Base-by-base conservation (phyloP, 1,140 invertebrate species). In the Odontomachus brunneus region DNA sequence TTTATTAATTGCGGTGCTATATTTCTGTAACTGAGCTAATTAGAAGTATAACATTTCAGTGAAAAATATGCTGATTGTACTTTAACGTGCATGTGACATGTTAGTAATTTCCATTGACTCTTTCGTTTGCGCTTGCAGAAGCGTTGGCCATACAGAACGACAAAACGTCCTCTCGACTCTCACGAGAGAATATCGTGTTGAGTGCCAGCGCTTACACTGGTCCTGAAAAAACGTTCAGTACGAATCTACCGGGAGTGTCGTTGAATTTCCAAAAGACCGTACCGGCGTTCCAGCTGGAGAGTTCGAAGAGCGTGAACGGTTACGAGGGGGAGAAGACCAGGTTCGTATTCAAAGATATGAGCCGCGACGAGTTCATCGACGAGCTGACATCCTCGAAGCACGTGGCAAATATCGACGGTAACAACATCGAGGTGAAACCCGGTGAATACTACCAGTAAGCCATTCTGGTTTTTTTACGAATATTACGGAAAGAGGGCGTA, bases 401-500 rank as follows among this genome's bases (percentile, higher is more conserved):
- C 66, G 66, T 94, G 0, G 91, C 93, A 29, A 90, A 93, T 0
- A 91, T 94, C 24, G 90, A 94, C 49, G 93, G 90, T 12, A 94
- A 94, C 53, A 93, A 94, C 65, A 94, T 94, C 69, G 93, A 94
- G 87, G 90, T 92, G 0, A 94, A 91, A 66, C 84, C 93, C 0
- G 92, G 90, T 4, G 91, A 94, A 60, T 94, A 94, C 82, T 93
- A 90, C 73, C 88, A 89, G 93, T 94, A 86, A 87, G 87, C 33
- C 26, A 44, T 55, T 59, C 5, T 11, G 12, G 53, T 48, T 72
- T 62, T 71, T 53, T 63, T 33, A 83, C 53, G 53, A 26, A 73
- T 73, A 67, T 55, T 33, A 14, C 57, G 48, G 67, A 55, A 62
- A 55, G 15, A n/a, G 4, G n/a, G n/a, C n/a, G 4, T 14, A 44